These are phyloP conservation scores for Spodoptera littoralis DNA, from an alignment of 2,888 invertebrate genomes.

Conservation along the genomic window DNA sequence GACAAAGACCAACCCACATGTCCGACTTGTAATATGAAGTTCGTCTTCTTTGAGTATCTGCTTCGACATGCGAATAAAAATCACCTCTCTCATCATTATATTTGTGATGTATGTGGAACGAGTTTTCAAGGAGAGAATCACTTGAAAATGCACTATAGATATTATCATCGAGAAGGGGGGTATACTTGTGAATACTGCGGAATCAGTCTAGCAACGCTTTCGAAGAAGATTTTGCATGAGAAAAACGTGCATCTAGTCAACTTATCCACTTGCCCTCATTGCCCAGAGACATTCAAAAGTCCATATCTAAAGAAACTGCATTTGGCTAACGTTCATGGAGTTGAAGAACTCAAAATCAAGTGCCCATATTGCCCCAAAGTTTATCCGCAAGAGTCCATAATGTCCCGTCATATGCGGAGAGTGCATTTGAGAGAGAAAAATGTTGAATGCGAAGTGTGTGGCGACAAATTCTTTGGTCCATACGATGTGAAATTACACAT, in stretches of 20 bases:
- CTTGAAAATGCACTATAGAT: constrained; percentile 83
- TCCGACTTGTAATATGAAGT: constrained; percentile 81
- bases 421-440: constrained; percentile 87
- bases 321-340: constrained; percentile 80
- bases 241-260: constrained; percentile 81
- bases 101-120: constrained; percentile 83
- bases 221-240: constrained; percentile 83
- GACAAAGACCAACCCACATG: constrained; percentile 80
- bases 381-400: constrained; percentile 87
- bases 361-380: constrained; percentile 85
- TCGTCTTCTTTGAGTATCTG: constrained; percentile 82
- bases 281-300: constrained; percentile 83
- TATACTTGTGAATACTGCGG: constrained; percentile 84
- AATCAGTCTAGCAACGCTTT: constrained; percentile 80
- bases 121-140: constrained; percentile 86
- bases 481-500: constrained; percentile 86
- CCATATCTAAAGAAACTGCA: constrained; percentile 82
- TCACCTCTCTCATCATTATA: constrained; percentile 83
- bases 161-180: constrained; percentile 83
- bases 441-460: constrained; percentile 82
- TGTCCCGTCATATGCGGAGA: constrained; percentile 89
- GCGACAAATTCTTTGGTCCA: constrained; percentile 81
- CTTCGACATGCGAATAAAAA: constrained; percentile 83
- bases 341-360: constrained; percentile 83
- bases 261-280: constrained; percentile 78